A percentile compares a stretch with the other conserved stretches of the same genome.
Evolutionary conservation across 2,797 vertebrate genomes (phyloP).

Genomic region (Coccyzus lansbergi): DNA sequence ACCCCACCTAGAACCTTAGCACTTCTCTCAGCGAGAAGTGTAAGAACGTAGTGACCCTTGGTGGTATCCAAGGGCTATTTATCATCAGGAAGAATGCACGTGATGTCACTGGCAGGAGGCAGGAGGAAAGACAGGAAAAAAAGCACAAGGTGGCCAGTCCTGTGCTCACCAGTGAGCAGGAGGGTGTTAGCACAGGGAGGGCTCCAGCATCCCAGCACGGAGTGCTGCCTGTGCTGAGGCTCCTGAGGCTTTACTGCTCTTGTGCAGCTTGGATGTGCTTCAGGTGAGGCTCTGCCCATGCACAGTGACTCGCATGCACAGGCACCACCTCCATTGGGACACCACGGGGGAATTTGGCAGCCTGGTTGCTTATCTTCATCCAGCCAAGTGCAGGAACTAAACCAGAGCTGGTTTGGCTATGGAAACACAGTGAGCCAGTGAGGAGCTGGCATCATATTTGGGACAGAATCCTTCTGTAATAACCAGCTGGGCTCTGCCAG

Average conservation of each 20-base stretch:
- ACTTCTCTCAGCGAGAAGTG: not conserved
- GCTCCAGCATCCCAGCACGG: not conserved
- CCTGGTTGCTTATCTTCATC: not conserved
- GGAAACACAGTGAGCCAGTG: accelerated
- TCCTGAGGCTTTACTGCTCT: not conserved
- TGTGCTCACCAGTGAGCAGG: accelerated
- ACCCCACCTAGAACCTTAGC: not conserved
- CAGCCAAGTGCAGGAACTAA: not conserved
- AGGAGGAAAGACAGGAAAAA: not conserved
- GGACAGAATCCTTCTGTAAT: not conserved
- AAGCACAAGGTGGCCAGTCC: not conserved
- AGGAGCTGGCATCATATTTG: not conserved
- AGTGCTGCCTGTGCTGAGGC: accelerated
- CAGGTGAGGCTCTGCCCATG: not conserved
- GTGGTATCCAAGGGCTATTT: not conserved
- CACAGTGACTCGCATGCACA: accelerated
- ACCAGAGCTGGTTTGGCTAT: not conserved
- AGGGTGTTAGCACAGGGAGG: not conserved
- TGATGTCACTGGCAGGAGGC: too few relatives aligned
- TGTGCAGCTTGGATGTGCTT: accelerated
- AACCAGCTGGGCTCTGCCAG: not conserved
- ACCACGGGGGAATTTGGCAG: accelerated
- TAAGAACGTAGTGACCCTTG: not conserved
- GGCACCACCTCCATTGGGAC: not conserved
- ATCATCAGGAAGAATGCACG: too few relatives aligned